Evolutionary conservation across 2,113 vertebrate genomes (phyloP).

Genomic region (Mustela lutreola): DNA sequence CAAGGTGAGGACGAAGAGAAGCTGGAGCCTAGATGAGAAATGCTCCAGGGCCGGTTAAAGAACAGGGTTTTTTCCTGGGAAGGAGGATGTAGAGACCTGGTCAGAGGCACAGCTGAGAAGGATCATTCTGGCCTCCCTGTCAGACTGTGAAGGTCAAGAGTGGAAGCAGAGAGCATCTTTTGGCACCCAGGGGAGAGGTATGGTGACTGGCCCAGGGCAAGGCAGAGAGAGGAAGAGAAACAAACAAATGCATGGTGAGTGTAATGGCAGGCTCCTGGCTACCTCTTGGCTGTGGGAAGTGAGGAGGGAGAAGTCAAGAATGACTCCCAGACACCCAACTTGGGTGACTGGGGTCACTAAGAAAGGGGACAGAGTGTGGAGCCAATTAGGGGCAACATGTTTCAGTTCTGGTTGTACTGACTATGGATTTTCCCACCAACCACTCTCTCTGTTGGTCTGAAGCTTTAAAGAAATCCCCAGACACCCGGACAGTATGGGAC

Average conservation of each 20-base stretch:
- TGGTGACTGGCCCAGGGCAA: neutral
- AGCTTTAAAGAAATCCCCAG: neutral
- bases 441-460: neutral
- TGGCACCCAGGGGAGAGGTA: neutral
- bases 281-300: neutral
- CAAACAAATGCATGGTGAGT: neutral
- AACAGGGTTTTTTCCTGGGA: neutral
- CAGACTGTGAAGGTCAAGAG: neutral
- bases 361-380: neutral
- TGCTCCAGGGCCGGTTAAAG: neutral
- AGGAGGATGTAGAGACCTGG: accelerated
- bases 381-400: neutral
- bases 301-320: neutral
- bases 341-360: neutral
- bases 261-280: neutral
- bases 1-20: neutral
- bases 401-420: neutral
- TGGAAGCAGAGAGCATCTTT: neutral
- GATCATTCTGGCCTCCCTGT: neutral
- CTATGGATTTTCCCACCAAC: neutral
- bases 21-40: neutral
- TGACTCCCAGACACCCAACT: neutral
- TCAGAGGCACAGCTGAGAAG: neutral
- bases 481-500: neutral
- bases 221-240: neutral